A percentile compares a stretch with the other conserved stretches of the same genome.
Conservation (phyloP, 2,797 vertebrate species). For the Falco concolor region DNA sequence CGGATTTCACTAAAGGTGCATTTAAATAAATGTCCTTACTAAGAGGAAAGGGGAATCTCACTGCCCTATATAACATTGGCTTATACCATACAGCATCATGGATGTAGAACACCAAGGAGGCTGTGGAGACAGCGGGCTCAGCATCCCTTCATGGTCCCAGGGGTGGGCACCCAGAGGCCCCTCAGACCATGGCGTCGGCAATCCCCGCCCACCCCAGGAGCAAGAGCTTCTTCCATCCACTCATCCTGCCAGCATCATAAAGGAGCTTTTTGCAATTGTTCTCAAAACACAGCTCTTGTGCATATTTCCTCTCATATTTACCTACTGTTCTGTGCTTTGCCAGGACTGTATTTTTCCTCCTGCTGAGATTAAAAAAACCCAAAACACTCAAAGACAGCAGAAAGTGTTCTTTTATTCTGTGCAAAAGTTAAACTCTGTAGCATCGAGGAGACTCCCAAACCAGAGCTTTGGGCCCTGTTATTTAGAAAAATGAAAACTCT, state of each 20-base stretch:
- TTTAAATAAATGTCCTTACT: neutral
- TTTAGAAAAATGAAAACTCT: neutral
- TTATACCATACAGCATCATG: neutral
- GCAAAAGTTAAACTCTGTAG: neutral
- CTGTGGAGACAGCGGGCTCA: neutral
- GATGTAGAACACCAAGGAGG: neutral
- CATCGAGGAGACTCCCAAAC: neutral
- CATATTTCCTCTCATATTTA: accelerated
- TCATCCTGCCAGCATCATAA: accelerated
- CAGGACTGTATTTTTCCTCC: neutral
- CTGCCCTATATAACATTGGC: neutral
- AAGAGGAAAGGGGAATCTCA: neutral
- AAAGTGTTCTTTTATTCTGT: neutral
- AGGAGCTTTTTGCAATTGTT: accelerated
- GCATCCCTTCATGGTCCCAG: accelerated
- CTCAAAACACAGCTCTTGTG: neutral
- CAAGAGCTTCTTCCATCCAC: accelerated
- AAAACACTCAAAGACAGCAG: too few relatives aligned
- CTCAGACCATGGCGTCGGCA: accelerated
- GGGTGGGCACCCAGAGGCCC: neutral
- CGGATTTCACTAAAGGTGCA: accelerated
- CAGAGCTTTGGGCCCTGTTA: conserved; percentile 15
- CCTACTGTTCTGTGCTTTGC: neutral
- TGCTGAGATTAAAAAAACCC: neutral
- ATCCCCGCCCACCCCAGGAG: accelerated